Conservation (phyloP, 1,140 invertebrate species). For the Harlomillsia oculata region DNA sequence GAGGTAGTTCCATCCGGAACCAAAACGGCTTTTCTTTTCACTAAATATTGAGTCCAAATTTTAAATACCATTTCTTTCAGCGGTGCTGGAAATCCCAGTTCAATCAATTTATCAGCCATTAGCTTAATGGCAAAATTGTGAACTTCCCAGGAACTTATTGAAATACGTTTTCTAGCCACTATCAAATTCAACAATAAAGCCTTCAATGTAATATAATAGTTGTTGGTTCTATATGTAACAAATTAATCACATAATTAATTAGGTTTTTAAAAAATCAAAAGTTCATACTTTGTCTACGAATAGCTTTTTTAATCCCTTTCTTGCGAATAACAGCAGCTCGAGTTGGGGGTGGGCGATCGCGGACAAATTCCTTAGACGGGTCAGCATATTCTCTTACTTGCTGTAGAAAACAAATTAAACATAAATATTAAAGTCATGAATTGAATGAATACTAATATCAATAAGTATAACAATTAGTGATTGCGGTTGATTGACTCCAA, state of each 20-base stretch:
- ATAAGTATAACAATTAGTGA: neutral
- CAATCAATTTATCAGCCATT: constrained; percentile 50
- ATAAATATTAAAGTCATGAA: neutral
- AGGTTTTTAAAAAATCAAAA: neutral
- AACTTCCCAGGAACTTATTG: constrained; percentile 55
- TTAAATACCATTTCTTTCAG: constrained; percentile 51
- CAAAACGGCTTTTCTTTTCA: constrained; percentile 51
- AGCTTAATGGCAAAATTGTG: constrained; percentile 55
- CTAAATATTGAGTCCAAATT: constrained; percentile 54
- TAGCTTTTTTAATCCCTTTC: constrained; percentile 31
- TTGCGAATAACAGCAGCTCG: constrained; percentile 39
- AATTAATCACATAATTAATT: neutral
- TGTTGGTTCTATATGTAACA: constrained; percentile 12
- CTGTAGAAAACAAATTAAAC: neutral
- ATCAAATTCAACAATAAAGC: constrained; percentile 12
- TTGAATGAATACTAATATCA: neutral
- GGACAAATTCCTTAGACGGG: neutral
- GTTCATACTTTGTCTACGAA: neutral
- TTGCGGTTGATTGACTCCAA: no score
- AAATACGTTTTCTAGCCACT: constrained; percentile 39
- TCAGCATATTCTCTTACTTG: constrained; percentile 7
- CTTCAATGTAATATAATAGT: constrained; percentile 10
- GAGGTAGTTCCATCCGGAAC: no score
- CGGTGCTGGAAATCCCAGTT: constrained; percentile 44
- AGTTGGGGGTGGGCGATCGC: constrained; percentile 35